A percentile compares a stretch with the other conserved stretches of the same genome.
Evolutionary conservation across 1,140 invertebrate species (phyloP).

Genomic region (Thalassaphorura encarpata): DNA sequence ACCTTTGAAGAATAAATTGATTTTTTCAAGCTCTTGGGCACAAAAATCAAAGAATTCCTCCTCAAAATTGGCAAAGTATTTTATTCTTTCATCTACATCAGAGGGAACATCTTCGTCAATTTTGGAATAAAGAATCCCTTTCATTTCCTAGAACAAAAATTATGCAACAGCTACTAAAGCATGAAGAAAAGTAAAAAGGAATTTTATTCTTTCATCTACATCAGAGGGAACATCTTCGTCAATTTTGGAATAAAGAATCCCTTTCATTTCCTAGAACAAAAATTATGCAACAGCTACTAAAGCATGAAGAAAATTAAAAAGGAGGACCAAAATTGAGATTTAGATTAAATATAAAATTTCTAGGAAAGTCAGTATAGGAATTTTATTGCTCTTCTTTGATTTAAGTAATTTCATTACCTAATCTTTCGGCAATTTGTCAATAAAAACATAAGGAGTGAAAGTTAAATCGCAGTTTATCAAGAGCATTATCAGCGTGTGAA

Average conservation of each 20-base stretch:
- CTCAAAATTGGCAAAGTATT: slow-evolving; percentile 93
- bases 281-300: slow-evolving; percentile 5
- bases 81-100: slow-evolving; percentile 71
- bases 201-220: slow-evolving; percentile 26
- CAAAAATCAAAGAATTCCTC: slow-evolving; percentile 82
- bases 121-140: slow-evolving; percentile 76
- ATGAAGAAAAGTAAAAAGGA: neutral
- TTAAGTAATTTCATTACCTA: neutral
- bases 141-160: slow-evolving; percentile 64
- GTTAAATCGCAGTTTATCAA: neutral
- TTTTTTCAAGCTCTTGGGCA: slow-evolving; percentile 74
- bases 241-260: slow-evolving; percentile 74
- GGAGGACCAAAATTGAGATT: neutral
- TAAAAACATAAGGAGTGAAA: neutral
- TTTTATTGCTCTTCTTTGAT: neutral
- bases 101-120: slow-evolving; percentile 70
- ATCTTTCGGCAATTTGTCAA: neutral
- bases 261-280: slow-evolving; percentile 70
- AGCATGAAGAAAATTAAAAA: neutral
- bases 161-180: neutral
- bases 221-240: slow-evolving; percentile 80
- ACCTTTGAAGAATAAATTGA: slow-evolving; percentile 78
- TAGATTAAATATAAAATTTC: neutral
- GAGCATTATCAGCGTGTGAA: neutral
- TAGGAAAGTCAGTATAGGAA: neutral